These are phyloP conservation scores for Charina bottae DNA, from an alignment of 2,113 vertebrate species.

Conservation along the genomic window DNA sequence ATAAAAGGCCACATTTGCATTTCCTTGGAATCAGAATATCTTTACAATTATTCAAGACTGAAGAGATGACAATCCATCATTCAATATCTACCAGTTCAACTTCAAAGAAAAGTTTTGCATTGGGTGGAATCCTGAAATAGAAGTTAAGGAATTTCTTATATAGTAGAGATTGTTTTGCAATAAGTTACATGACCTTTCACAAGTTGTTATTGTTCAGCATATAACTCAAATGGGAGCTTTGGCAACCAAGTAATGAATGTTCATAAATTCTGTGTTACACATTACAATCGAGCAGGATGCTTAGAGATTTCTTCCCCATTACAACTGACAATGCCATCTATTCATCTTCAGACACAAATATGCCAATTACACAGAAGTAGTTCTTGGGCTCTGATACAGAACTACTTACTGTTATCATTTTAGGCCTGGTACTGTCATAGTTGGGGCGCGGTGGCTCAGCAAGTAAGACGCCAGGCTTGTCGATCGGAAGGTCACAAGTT, in stretches of 20 bases:
- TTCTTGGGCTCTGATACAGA: too few relatives aligned
- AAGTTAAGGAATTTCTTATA: conserved; percentile 77
- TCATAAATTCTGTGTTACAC: too few relatives aligned
- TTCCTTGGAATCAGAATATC: background rate
- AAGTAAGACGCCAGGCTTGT: too few relatives aligned
- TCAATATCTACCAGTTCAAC: conserved; percentile 93
- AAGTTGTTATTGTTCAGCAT: background rate
- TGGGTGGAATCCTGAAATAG: conserved; percentile 89
- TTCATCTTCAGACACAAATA: too few relatives aligned
- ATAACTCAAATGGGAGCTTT: background rate
- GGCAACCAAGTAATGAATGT: background rate
- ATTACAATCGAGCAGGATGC: too few relatives aligned
- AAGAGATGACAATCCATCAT: conserved; percentile 59
- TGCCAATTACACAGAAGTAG: too few relatives aligned
- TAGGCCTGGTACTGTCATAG: too few relatives aligned
- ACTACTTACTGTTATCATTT: too few relatives aligned
- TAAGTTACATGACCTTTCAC: background rate
- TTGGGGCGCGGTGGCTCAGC: too few relatives aligned
- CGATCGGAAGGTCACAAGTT: too few relatives aligned
- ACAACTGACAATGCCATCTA: too few relatives aligned
- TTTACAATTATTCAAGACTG: background rate
- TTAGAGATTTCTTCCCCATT: too few relatives aligned
- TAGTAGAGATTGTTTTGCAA: background rate
- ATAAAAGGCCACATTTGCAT: conserved; percentile 41
- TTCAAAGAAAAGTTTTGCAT: conserved; percentile 94